A percentile compares a stretch with the other conserved stretches of the same genome.
phyloP scores from a whole-genome alignment of 2,113 vertebrate genomes.

The Callaeas wilsoni region DNA sequence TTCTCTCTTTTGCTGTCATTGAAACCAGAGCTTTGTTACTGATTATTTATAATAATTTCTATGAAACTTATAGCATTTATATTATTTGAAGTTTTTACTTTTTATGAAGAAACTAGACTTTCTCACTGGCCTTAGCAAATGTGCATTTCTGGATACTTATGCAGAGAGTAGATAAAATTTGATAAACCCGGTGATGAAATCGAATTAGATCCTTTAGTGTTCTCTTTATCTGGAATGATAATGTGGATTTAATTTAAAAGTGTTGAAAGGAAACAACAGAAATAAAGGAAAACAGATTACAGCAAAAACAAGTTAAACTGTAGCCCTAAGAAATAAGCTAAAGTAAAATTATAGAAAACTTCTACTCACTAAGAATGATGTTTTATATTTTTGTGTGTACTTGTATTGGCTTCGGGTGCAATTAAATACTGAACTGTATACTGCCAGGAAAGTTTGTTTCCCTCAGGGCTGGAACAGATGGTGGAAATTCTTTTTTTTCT shows the following conservation, averaged over 20 bases:
- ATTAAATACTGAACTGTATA: constrained; percentile 6
- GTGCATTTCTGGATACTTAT: not conserved
- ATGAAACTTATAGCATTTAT: too few relatives aligned
- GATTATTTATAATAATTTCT: not conserved
- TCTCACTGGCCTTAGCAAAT: not conserved
- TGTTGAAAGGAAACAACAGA: not conserved
- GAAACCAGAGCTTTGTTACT: not conserved
- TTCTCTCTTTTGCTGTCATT: not conserved
- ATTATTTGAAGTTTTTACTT: not conserved
- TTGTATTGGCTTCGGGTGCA: not conserved
- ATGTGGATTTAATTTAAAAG: not conserved
- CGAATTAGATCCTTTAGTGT: not conserved
- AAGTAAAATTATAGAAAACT: not conserved
- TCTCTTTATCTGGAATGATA: not conserved
- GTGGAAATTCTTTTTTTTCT: not conserved
- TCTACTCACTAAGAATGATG: not conserved
- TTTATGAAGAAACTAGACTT: not conserved
- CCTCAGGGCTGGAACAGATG: constrained; percentile 32
- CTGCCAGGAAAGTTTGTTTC: not conserved
- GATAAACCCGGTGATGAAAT: not conserved
- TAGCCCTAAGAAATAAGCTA: not conserved
- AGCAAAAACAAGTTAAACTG: not conserved
- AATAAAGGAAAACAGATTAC: not conserved
- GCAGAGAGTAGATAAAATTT: not conserved
- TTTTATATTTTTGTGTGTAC: not conserved